Evolutionary conservation across 2,113 vertebrate species (phyloP).

Genomic region (Sapajus apella): DNA sequence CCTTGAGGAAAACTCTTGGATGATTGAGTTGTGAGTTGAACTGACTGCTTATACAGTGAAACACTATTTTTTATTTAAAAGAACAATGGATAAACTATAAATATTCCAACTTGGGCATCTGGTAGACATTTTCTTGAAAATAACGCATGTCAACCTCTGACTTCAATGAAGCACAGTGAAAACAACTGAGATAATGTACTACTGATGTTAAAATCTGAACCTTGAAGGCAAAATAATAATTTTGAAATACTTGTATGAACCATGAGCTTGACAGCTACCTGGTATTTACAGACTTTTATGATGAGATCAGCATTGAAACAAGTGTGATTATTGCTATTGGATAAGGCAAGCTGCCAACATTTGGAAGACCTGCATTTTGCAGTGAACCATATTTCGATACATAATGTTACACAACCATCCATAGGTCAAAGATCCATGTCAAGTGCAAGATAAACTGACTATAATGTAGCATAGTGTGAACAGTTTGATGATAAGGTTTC

Average conservation of each 20-base stretch:
- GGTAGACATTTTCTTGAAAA: constrained; percentile 8
- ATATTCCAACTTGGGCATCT: not conserved
- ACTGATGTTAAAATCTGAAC: not conserved
- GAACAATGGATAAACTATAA: not conserved
- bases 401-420: not conserved
- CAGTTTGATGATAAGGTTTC: not conserved
- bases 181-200: not conserved
- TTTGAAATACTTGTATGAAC: not conserved
- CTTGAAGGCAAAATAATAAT: not conserved
- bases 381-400: not conserved
- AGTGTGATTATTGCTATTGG: not conserved
- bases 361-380: not conserved
- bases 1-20: not conserved
- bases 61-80: not conserved
- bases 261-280: not conserved
- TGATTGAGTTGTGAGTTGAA: not conserved
- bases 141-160: not conserved
- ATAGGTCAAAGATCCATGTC: not conserved
- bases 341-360: not conserved
- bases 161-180: not conserved
- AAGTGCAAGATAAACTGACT: not conserved
- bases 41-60: not conserved
- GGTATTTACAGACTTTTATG: not conserved
- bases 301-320: not conserved
- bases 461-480: not conserved